Evolutionary conservation across 2,113 vertebrate species (phyloP).

Genomic region (Camelus dromedarius): DNA sequence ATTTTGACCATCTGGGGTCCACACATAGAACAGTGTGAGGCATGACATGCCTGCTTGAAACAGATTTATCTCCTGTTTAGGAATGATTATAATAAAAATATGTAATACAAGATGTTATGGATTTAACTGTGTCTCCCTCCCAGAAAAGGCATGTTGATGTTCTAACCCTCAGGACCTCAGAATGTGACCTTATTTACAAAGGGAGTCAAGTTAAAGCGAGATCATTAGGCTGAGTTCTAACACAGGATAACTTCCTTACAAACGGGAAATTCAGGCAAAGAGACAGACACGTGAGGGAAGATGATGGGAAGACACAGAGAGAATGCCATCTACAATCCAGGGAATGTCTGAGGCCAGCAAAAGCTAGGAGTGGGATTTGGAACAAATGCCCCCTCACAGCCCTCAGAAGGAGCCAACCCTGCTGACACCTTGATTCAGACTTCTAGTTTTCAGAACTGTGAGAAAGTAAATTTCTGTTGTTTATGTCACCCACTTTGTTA

Average conservation of each 20-base stretch:
- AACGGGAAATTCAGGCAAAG: not conserved
- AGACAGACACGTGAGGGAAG: not conserved
- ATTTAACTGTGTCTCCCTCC: not conserved
- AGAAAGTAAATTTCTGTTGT: not conserved
- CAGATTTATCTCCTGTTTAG: slow-evolving; percentile 25
- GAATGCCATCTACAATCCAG: not conserved
- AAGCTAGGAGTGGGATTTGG: not conserved
- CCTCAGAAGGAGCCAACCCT: not conserved
- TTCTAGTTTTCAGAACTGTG: not conserved
- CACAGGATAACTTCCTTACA: not conserved
- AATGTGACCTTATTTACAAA: not conserved
- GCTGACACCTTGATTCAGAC: not conserved
- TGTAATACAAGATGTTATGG: not conserved
- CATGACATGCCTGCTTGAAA: not conserved
- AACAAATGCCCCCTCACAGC: not conserved
- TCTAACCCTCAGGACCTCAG: not conserved
- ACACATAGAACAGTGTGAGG: slow-evolving; percentile 49
- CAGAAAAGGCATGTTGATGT: not conserved
- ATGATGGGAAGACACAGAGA: not conserved
- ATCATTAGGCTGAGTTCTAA: not conserved
- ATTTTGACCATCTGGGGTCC: slow-evolving; percentile 58
- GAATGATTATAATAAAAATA: slow-evolving; percentile 41
- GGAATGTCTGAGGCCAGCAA: not conserved
- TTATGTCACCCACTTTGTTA: not conserved
- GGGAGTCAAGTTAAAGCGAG: not conserved